Conservation (phyloP, 2,113 vertebrate species). For the Scytalopus superciliaris region DNA sequence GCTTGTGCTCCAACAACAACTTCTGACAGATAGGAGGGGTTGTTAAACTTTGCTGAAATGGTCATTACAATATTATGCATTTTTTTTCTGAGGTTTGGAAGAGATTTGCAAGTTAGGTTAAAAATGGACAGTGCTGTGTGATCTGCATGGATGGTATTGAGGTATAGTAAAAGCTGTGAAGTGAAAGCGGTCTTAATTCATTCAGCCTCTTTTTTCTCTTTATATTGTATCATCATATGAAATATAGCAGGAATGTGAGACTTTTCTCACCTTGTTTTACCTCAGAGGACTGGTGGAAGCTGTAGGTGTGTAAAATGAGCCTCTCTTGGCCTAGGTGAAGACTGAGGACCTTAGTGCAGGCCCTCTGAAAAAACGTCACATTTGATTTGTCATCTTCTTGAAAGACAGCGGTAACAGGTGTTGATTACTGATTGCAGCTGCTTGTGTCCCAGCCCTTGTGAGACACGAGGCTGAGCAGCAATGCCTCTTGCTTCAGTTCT, state of each 20-base stretch:
- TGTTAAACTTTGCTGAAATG: background rate
- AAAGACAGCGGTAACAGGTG: background rate
- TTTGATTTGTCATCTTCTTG: background rate
- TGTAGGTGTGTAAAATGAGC: background rate
- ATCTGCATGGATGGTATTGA: background rate
- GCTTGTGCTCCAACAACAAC: background rate
- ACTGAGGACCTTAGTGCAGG: background rate
- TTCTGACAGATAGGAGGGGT: slow-evolving; percentile 3
- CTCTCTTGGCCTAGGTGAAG: background rate
- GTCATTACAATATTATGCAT: background rate
- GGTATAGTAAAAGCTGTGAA: background rate
- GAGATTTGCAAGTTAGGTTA: background rate
- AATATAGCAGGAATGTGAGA: background rate
- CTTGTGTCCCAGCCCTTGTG: background rate
- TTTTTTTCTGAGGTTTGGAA: background rate
- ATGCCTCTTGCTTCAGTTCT: background rate
- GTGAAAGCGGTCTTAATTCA: background rate
- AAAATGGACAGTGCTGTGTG: background rate
- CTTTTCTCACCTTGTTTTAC: background rate
- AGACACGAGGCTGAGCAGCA: accelerated
- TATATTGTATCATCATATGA: background rate
- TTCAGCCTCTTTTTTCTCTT: background rate
- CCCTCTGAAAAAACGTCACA: background rate
- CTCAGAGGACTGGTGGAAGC: background rate
- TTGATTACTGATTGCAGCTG: background rate